phyloP scores from a whole-genome alignment of 2,888 invertebrate species.

The Caenorhabditis sp. region DNA sequence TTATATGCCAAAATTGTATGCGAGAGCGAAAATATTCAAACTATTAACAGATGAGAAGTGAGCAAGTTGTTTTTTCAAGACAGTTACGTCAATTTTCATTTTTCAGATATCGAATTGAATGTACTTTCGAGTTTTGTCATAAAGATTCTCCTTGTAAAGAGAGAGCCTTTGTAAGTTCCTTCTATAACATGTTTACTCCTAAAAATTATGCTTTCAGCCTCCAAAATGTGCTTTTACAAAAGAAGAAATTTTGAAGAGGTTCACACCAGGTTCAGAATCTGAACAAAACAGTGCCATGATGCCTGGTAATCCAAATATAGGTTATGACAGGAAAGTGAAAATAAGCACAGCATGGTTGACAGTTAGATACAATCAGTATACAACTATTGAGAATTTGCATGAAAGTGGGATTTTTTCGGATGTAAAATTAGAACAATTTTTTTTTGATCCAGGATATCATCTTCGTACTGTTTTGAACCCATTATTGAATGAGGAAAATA shows the following conservation, averaged over 20 bases:
- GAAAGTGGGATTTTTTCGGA: slow-evolving; percentile 25
- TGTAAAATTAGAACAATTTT: too few relatives aligned
- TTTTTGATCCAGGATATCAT: slow-evolving; percentile 41
- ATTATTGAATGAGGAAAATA: slow-evolving; percentile 10
- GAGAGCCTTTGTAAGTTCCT: slow-evolving; percentile 34
- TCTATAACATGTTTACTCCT: neutral
- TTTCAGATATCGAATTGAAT: slow-evolving; percentile 46
- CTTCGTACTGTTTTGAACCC: slow-evolving; percentile 39
- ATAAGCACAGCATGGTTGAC: slow-evolving; percentile 54
- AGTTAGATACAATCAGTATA: slow-evolving; percentile 48
- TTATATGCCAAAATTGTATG: slow-evolving; percentile 46
- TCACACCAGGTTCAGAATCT: slow-evolving; percentile 13
- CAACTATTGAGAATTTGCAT: slow-evolving; percentile 41
- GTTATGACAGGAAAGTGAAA: slow-evolving; percentile 38
- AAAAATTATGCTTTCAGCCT: slow-evolving; percentile 36
- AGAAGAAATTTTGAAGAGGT: slow-evolving; percentile 51
- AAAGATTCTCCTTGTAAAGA: slow-evolving; percentile 33
- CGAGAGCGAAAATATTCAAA: slow-evolving; percentile 52
- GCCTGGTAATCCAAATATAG: slow-evolving; percentile 38
- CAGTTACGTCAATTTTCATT: slow-evolving; percentile 9
- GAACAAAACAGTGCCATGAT: slow-evolving; percentile 22
- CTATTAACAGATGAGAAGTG: slow-evolving; percentile 47
- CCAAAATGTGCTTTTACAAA: slow-evolving; percentile 58
- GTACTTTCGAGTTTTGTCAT: slow-evolving; percentile 46
- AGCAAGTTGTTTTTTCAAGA: neutral